Base-by-base conservation (phyloP, 2,888 invertebrate genomes). In the Pomacea canaliculata region DNA sequence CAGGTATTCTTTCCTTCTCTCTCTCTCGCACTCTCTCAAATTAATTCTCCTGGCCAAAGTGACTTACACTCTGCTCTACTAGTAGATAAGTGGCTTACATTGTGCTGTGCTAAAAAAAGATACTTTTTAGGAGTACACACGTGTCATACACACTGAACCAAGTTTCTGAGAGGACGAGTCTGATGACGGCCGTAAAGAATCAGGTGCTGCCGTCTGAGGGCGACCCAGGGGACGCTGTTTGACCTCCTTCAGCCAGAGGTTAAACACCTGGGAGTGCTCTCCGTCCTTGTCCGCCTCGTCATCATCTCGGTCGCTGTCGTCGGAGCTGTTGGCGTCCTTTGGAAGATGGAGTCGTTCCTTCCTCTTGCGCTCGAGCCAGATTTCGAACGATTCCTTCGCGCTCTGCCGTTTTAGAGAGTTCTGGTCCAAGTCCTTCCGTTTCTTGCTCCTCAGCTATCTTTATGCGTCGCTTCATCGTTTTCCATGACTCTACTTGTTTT, bases 361-460 rank as follows among this genome's bases (percentile, higher is more conserved):
- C n/a, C 76, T 48, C 71, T 81, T 81, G 19, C 72, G 82, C 62
- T 81, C 79, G n/a, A 87, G 70, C 87, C 87, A 87, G 19, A 80
- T 70, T 37, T 83, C 83, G 71, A 84, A 87, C 0, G 85, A 82
- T 70, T 82, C 83, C 9, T 67, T 67, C 48, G 79, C 78, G 9
- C 48, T 78, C 46, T 78, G 78, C 0, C 66, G 23, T 12, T 72
- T 68, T 13, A 62, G n/a, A 10, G 18, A 51, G 9, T 18, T 46
- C 10, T 59, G 68, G n/a, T n/a, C 27, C 46, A 62, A 71, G 37
- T 13, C 23, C 27, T 23, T 37, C 37, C 73, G 66, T 63, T 79
- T 81, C 68, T 81, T 81, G 78, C 18, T 67, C 70, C 59, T 79
- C 81, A 4, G 76, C 75, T 37, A 81, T 70, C 48, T 70, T 76